phyloP scores from a whole-genome alignment of 1,140 invertebrate species.

The Drosophila lowei region DNA sequence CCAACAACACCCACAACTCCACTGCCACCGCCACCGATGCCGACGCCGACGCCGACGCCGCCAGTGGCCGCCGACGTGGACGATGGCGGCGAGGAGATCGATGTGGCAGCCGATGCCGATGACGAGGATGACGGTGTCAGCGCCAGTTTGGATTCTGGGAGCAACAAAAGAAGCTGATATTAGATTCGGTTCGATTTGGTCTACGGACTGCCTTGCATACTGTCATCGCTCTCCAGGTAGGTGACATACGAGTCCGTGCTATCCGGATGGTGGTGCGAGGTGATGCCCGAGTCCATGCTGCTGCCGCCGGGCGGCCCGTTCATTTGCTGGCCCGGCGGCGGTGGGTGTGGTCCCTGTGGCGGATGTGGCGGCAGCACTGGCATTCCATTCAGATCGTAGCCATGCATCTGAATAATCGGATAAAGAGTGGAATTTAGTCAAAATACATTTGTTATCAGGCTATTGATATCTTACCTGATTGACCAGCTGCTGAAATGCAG shows the following conservation, averaged over 20 bases:
- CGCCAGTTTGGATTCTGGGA: slow-evolving; percentile 81
- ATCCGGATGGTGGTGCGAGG: slow-evolving; percentile 87
- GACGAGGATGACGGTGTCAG: slow-evolving; percentile 79
- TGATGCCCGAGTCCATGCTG: slow-evolving; percentile 84
- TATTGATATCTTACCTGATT: slow-evolving; percentile 87
- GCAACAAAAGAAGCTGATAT: slow-evolving; percentile 83
- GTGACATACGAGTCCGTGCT: slow-evolving; percentile 95
- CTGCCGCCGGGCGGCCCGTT: slow-evolving; percentile 79
- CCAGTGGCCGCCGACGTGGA: slow-evolving; percentile 21
- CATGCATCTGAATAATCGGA: slow-evolving; percentile 89
- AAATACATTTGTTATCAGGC: no score
- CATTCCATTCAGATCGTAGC: slow-evolving; percentile 89
- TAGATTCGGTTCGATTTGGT: slow-evolving; percentile 79
- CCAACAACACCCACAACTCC: slow-evolving; percentile 28
- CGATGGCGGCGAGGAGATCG: slow-evolving; percentile 76
- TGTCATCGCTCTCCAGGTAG: slow-evolving; percentile 94
- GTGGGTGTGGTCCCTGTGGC: slow-evolving; percentile 85
- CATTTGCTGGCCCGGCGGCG: slow-evolving; percentile 78
- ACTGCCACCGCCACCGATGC: slow-evolving; percentile 42
- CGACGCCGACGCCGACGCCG: slow-evolving; percentile 21
- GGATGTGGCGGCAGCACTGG: slow-evolving; percentile 83
- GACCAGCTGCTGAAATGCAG: slow-evolving; percentile 97
- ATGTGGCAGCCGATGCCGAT: slow-evolving; percentile 74
- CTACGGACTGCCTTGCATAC: slow-evolving; percentile 88
- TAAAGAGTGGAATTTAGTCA: no score